These are phyloP conservation scores for Ahaetulla prasina DNA, from an alignment of 2,113 vertebrate genomes.

Conservation along the genomic window DNA sequence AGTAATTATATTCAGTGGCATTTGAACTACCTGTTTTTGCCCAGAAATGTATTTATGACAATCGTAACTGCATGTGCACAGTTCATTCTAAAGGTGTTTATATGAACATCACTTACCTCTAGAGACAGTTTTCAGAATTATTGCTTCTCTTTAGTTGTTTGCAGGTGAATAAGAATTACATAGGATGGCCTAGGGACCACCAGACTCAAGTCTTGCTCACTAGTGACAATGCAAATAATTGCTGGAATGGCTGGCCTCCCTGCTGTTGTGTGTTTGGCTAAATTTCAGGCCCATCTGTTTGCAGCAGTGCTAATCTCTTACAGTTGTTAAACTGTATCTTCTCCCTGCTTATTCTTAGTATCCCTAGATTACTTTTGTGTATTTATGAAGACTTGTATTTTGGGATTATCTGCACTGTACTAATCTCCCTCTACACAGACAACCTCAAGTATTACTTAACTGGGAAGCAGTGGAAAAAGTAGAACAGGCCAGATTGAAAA, in stretches of 20 bases:
- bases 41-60: not conserved
- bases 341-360: not conserved
- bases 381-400: not conserved
- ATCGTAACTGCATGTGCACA: not conserved
- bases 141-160: not conserved
- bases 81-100: not conserved
- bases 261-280: not conserved
- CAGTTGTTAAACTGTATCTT: not conserved
- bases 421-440: not conserved
- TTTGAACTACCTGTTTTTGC: not conserved
- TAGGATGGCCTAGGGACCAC: not conserved
- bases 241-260: not conserved
- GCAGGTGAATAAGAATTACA: not conserved
- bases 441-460: not conserved
- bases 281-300: not conserved
- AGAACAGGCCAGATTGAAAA: not conserved
- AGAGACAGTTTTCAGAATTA: not conserved
- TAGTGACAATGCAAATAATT: not conserved
- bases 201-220: too few species aligned
- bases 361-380: not conserved
- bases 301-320: not conserved
- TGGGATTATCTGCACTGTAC: not conserved
- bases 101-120: not conserved
- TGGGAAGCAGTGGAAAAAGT: not conserved
- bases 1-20: not conserved